Percentiles rank a stretch among this genome's conserved stretches.
Evolutionary conservation across 92 coral and sea anemone genomes (phyloP).

Genomic region (Actinernus sp.): DNA sequence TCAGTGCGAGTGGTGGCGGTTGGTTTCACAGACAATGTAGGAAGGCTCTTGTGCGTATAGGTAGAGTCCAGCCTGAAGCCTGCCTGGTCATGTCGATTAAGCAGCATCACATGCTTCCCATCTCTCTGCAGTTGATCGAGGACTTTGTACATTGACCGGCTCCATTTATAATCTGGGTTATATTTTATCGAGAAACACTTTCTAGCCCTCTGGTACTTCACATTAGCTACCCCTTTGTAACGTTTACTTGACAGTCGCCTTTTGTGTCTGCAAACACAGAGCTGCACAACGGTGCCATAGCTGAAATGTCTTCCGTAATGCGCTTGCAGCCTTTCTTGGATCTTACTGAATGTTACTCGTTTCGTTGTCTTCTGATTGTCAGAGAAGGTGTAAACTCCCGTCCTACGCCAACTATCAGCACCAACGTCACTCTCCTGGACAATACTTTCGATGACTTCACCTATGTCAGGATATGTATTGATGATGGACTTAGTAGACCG

Average conservation of each 20-base stretch:
- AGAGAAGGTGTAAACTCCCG: too few relatives aligned
- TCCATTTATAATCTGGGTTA: constrained; percentile 52
- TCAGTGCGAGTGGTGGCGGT: constrained; percentile 42
- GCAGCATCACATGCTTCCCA: constrained; percentile 30
- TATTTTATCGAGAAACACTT: constrained; percentile 37
- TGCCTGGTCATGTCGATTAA: constrained; percentile 57
- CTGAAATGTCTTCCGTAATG: too few relatives aligned
- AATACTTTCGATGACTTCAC: too few relatives aligned
- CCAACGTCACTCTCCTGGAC: too few relatives aligned
- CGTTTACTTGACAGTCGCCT: too few relatives aligned
- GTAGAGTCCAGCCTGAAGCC: constrained; percentile 50
- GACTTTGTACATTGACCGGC: constrained; percentile 28
- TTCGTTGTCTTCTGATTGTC: too few relatives aligned
- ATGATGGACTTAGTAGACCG: too few relatives aligned
- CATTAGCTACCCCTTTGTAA: constrained; percentile 45
- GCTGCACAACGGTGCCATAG: too few relatives aligned
- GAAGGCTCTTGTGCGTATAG: constrained; percentile 45
- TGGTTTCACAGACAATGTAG: constrained; percentile 34
- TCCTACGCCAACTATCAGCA: too few relatives aligned
- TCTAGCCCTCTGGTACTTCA: constrained; percentile 50
- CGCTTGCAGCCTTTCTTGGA: too few relatives aligned
- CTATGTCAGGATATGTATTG: too few relatives aligned
- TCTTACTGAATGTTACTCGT: too few relatives aligned
- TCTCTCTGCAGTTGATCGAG: constrained; percentile 24
- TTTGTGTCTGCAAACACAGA: constrained; percentile 34